Percentiles rank a stretch among this genome's conserved stretches.
Evolutionary conservation across 2,113 vertebrate genomes (phyloP).

Genomic region (Cyanocitta stelleri): DNA sequence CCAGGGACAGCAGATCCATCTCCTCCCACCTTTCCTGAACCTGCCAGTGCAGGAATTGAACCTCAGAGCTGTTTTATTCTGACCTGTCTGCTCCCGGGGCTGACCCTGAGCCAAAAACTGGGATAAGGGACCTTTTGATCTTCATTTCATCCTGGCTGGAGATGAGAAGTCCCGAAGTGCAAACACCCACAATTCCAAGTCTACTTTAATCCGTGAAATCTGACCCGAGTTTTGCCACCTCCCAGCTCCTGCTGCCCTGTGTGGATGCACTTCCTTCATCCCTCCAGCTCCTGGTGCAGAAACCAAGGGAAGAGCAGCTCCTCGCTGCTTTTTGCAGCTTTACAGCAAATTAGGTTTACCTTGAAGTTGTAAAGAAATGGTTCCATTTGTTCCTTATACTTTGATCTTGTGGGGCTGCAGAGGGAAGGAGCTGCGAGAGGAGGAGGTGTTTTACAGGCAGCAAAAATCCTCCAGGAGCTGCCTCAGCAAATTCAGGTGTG

Average conservation of each 20-base stretch:
- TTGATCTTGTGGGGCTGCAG: background rate
- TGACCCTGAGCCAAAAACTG: background rate
- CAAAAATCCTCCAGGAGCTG: background rate
- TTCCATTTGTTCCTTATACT: background rate
- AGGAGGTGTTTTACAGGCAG: background rate
- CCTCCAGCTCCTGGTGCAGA: background rate
- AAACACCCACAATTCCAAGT: background rate
- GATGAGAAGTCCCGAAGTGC: background rate
- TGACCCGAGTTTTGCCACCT: background rate
- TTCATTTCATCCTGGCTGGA: background rate
- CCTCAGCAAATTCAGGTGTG: background rate
- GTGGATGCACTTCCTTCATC: fast-evolving
- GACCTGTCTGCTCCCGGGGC: background rate
- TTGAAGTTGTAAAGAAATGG: background rate
- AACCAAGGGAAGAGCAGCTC: background rate
- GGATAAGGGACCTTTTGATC: background rate
- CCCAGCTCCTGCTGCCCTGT: background rate
- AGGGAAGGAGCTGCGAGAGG: background rate
- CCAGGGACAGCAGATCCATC: background rate
- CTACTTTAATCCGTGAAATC: background rate
- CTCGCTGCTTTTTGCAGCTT: background rate
- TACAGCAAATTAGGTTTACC: background rate
- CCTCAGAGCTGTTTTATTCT: background rate
- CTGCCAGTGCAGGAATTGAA: background rate
- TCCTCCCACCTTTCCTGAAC: background rate